Evolutionary conservation across 2,113 vertebrate genomes (phyloP).

Genomic region (Sylvicapra grimmia): DNA sequence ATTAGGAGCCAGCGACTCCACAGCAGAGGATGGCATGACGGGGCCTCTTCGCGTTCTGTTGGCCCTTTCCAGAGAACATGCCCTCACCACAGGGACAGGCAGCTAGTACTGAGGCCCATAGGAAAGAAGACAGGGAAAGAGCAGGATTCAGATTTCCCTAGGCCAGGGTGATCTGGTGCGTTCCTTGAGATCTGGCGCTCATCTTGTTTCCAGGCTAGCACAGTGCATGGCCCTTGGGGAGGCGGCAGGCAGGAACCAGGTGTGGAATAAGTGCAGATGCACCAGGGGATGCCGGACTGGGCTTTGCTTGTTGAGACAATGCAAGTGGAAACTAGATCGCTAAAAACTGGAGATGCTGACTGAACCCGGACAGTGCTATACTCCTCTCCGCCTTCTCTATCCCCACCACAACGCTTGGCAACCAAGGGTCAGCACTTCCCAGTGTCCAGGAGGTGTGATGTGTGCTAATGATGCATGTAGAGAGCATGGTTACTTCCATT

Average conservation of each 20-base stretch:
- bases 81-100: not conserved
- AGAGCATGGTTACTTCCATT: not conserved
- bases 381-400: not conserved
- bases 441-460: not conserved
- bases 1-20: not conserved
- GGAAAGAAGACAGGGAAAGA: not conserved
- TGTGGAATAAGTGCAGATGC: not conserved
- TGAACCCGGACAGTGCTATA: not conserved
- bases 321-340: not conserved
- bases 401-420: accelerated
- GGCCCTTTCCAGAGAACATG: not conserved
- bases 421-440: not conserved
- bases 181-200: not conserved
- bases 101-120: not conserved
- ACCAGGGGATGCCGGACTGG: not conserved
- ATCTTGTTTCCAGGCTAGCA: not conserved
- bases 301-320: not conserved
- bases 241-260: not conserved
- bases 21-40: accelerated
- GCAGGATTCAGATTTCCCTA: not conserved
- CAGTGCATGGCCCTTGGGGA: not conserved
- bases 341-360: not conserved
- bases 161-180: not conserved
- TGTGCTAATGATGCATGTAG: not conserved
- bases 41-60: not conserved